Conservation (phyloP, 23 tunicate genomes). For the Styela clava region DNA sequence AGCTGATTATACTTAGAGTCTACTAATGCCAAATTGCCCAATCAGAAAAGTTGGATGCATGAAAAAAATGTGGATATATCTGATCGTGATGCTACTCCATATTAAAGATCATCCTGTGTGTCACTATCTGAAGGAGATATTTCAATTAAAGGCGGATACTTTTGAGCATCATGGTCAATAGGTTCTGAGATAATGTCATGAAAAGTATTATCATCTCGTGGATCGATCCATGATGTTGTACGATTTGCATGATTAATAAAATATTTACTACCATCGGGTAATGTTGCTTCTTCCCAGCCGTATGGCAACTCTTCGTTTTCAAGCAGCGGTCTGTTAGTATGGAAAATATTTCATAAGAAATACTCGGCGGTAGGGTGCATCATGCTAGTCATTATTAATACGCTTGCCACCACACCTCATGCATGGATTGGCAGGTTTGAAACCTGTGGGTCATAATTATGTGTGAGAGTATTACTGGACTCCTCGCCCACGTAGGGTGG, state of each 20-base stretch:
- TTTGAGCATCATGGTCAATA: not conserved
- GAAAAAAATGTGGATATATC: too few relatives aligned
- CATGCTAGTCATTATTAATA: too few relatives aligned
- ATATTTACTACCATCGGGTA: conserved; percentile 59
- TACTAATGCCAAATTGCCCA: too few relatives aligned
- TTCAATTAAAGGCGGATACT: not conserved
- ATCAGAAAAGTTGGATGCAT: too few relatives aligned
- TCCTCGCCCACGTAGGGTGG: too few relatives aligned
- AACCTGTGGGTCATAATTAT: too few relatives aligned
- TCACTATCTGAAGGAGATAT: not conserved
- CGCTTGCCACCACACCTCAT: too few relatives aligned
- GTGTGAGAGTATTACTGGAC: too few relatives aligned
- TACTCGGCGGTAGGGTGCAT: not conserved
- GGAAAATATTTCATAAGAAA: not conserved
- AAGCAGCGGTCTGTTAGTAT: not conserved
- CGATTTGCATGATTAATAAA: conserved; percentile 64
- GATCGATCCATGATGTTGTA: conserved; percentile 67
- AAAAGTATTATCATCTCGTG: conserved; percentile 16
- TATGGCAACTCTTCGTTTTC: conserved; percentile 42
- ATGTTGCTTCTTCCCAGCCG: conserved; percentile 78
- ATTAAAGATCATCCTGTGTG: not conserved
- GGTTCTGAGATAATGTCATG: not conserved
- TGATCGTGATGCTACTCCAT: too few relatives aligned
- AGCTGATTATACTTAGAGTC: too few relatives aligned
- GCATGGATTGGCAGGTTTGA: too few relatives aligned